Percentiles rank a stretch among this genome's conserved stretches.
These are phyloP conservation scores for Zalophus californianus DNA, from an alignment of 2,797 vertebrate genomes.

Conservation along the genomic window DNA sequence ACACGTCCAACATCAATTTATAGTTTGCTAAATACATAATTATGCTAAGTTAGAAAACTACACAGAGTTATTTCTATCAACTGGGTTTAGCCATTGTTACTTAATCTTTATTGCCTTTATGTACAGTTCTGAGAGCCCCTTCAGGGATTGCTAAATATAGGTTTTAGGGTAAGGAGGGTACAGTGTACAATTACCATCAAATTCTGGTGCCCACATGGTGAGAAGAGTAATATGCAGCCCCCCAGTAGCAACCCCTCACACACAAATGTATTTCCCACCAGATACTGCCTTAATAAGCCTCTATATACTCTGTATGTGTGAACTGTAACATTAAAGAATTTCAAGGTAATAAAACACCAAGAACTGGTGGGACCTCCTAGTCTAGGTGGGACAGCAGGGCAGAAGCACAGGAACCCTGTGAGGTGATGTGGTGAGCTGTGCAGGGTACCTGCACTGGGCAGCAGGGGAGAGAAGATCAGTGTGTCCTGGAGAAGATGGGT, in stretches of 20 bases:
- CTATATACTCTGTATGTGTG: not conserved
- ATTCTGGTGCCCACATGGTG: not conserved
- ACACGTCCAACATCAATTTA: slow-evolving; percentile 8
- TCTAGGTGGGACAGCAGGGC: not conserved
- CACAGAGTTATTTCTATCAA: slow-evolving; percentile 29
- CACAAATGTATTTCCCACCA: not conserved
- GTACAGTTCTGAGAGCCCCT: not conserved
- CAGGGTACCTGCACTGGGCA: not conserved
- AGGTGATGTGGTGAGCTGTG: fast-evolving
- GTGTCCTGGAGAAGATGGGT: not conserved
- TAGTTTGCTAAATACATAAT: slow-evolving; percentile 47
- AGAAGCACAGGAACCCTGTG: not conserved
- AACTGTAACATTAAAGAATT: not conserved
- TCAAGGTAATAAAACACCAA: not conserved
- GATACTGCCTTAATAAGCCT: not conserved
- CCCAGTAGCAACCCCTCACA: not conserved
- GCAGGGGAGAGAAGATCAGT: fast-evolving
- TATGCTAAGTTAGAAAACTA: slow-evolving; percentile 55
- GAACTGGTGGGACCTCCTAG: fast-evolving
- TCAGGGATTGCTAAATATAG: not conserved
- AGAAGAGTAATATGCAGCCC: not conserved
- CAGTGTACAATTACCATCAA: not conserved
- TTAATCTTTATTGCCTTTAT: slow-evolving; percentile 30
- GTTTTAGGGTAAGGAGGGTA: slow-evolving; percentile 10
- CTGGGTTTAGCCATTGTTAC: slow-evolving; percentile 49